Conservation (phyloP, 92 coral and sea anemone genomes). For the Meandrina meandrites region DNA sequence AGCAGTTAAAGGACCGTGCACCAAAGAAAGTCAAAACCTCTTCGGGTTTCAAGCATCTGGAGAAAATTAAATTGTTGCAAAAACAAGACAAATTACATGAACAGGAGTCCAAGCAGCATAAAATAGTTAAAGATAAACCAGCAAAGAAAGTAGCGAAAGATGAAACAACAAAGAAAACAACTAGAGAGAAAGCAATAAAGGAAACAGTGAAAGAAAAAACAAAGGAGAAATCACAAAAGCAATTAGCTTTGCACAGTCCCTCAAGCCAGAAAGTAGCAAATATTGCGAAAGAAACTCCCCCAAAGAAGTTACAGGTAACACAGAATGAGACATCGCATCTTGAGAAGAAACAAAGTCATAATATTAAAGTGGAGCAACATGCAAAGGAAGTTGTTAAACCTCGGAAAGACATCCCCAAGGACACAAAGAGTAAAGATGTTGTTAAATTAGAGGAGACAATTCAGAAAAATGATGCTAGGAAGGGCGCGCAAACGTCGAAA, state of each 20-base stretch:
- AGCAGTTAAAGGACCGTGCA: constrained; percentile 1
- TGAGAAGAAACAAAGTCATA: not conserved
- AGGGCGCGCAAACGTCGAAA: not conserved
- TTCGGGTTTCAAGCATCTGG: not conserved
- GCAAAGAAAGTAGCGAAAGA: not conserved
- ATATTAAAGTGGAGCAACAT: not conserved
- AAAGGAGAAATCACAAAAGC: not conserved
- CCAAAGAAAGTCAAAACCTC: constrained; percentile 11
- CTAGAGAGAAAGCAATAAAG: not conserved
- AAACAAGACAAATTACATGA: not conserved
- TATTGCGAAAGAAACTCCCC: not conserved
- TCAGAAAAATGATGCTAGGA: not conserved
- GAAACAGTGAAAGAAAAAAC: not conserved
- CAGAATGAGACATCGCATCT: not conserved
- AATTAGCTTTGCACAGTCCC: not conserved
- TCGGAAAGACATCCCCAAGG: not conserved
- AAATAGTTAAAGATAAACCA: not conserved
- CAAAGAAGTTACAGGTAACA: not conserved
- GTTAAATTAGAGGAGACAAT: not conserved
- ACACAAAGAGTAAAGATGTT: not conserved
- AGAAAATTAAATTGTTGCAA: constrained; percentile 2
- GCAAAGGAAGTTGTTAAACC: not conserved
- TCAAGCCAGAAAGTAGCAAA: not conserved
- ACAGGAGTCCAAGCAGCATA: not conserved
- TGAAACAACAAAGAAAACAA: not conserved